phyloP scores from a whole-genome alignment of 37 sponge, comb jelly and placozoan genomes.

The Ephydatia muelleri region DNA sequence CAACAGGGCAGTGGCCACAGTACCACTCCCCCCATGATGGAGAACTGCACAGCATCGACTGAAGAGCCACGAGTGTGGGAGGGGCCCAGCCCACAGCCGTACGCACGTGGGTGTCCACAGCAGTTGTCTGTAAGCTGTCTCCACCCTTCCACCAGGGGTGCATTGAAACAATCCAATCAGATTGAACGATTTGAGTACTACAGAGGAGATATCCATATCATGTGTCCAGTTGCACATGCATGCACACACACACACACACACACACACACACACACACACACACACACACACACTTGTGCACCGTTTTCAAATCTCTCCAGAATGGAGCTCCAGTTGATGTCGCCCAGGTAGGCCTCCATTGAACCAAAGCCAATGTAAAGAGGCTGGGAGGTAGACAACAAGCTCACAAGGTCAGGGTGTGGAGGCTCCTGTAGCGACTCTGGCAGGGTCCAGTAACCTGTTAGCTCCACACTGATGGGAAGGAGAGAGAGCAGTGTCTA shows the following conservation, averaged over 20 bases:
- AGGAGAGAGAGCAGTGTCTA: no score
- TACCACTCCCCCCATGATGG: conserved; percentile 68
- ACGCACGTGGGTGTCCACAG: not conserved
- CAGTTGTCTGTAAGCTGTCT: not conserved
- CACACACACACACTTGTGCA: conserved; percentile 9
- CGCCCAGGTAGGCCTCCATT: conserved; percentile 42
- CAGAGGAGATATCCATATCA: not conserved
- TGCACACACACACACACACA: not conserved
- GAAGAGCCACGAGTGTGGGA: conserved; percentile 56
- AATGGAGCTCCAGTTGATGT: conserved; percentile 32
- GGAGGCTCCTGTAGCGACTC: not conserved
- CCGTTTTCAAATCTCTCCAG: conserved; percentile 28
- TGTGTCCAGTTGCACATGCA: not conserved
- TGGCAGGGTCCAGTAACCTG: conserved; percentile 46
- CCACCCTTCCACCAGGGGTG: conserved; percentile 1
- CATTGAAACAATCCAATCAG: conserved; percentile 41
- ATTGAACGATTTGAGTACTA: conserved; percentile 4
- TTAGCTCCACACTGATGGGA: conserved; percentile 35
- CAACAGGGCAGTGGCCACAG: conserved; percentile 40
- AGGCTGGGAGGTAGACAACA: conserved; percentile 10
- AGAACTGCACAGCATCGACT: conserved; percentile 29
- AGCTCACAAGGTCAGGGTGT: not conserved
- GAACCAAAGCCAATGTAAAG: conserved; percentile 72
- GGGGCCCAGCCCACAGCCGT: not conserved
- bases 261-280: conserved; percentile 17